These are phyloP conservation scores for Potamarius usumacintae DNA, from an alignment of 2,113 vertebrate genomes.

Conservation along the genomic window DNA sequence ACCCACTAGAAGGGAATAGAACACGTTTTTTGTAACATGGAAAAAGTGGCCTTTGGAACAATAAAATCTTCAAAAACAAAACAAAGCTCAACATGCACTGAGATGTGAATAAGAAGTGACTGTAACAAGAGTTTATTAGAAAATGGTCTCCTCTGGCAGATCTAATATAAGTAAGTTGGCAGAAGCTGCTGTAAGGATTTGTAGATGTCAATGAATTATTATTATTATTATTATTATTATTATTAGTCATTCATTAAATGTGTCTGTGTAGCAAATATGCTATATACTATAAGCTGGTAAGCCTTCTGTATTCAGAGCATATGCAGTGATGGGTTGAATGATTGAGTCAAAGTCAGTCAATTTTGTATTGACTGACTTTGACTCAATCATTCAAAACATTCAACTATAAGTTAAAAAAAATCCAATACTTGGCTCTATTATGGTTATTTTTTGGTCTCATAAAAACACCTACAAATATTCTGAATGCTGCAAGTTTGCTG, in stretches of 20 bases:
- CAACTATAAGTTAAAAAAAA: not conserved
- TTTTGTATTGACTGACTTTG: too few species aligned
- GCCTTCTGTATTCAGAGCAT: not conserved
- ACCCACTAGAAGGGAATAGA: too few species aligned
- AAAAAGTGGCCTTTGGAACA: too few species aligned
- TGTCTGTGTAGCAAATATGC: not conserved
- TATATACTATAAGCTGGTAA: not conserved
- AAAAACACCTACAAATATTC: not conserved
- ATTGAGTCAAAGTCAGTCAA: not conserved
- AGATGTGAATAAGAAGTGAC: too few species aligned
- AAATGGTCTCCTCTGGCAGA: not conserved
- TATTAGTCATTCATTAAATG: not conserved
- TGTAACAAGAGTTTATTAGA: not conserved
- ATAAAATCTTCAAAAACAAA: too few species aligned
- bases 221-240: not conserved
- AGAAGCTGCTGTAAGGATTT: not conserved
- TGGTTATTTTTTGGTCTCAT: not conserved
- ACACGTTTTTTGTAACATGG: too few species aligned
- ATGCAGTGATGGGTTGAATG: not conserved
- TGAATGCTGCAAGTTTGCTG: not conserved
- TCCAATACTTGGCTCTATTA: not conserved
- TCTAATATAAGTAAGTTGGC: not conserved
- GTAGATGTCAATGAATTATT: not conserved
- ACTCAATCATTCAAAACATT: not conserved
- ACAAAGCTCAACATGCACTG: too few species aligned